Base-by-base conservation (phyloP, 1,140 invertebrate genomes). In the Listronotus oregonensis region DNA sequence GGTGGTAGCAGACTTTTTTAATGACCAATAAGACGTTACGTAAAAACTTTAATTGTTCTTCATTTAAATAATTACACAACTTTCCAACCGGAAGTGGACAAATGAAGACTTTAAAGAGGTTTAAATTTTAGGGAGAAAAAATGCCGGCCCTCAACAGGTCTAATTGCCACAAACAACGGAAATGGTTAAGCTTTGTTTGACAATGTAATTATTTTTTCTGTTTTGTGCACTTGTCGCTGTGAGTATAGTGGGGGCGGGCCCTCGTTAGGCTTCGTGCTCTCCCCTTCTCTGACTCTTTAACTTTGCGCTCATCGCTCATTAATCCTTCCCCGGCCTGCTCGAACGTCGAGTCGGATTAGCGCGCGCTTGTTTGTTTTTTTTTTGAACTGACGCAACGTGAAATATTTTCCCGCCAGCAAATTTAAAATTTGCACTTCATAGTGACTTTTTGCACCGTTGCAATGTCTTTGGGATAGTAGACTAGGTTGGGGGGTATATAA, bases 151-250 rank as follows among this genome's bases (percentile, higher is more conserved):
- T 55, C 52, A 42, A 40, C 52, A 39, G 34, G 39, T 55, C 14
- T 55, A 55, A 55, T 55, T 55, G 52, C 52, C 9, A 18, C 27
- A 55, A 55, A 55, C 52, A 42, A 27, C 32, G 52, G 52, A 55
- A 55, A 42, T 55, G 27, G 52, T 55, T 55, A 55, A 17, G 52
- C 52, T 40, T 55, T 55, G 52, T 55, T 55, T 55, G 52, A 55
- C 52, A 39, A 37, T 11, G 52, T 55, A 55, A 55, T 55, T 55
- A 55, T 42, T 55, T 55, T 55, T 55, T 55, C 34, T 39, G 32
- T 55, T 39, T 55, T 31, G 17, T 34, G n/a, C 52, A 55, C 52
- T 55, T 55, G 52, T 55, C 34, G 34, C 32, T 14, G 18, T 47
- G n/a, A 47, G 44, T 47, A 9, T n/a, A 47, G 44, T 47, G 44